Base-by-base conservation (phyloP, 2,113 vertebrate genomes). In the Gnathonemus echidnorhynchus region DNA sequence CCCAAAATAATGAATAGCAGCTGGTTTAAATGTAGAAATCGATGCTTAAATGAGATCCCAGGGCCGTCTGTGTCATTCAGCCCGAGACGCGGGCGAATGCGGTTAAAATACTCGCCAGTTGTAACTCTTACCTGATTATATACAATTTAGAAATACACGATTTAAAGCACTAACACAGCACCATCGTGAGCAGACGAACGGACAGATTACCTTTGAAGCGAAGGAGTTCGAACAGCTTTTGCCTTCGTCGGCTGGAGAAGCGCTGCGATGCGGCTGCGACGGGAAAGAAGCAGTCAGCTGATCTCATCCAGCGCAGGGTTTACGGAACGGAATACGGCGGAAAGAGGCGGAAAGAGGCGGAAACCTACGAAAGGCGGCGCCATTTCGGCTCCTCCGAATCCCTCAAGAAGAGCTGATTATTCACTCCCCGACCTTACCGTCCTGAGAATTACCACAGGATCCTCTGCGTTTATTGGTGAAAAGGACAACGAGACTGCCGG, bases 281-380 rank as follows among this genome's bases (percentile, higher is more conserved):
- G 90, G 21, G 80, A 84, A 42, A 42, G 80, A 48, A 35, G 27
- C 86, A 89, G 91, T 96, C 96, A 96, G 96, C 96, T 96, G 96
- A 96, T 95, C 95, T 95, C 94, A 95, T 95, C 94, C 94, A 95
- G 49, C 90, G 93, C 91, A 86, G 77, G 62, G 90, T 88, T 91
- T 92, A 80, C 35, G 15, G 4, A 17, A 80, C 74, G 74, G 74
- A 80, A 39, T 7, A 1, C 70, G 91, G 70, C 70, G 70, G 7
- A 74, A 77, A 39, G 11, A 66, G 91, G 70, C 70, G 70, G 0
- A 74, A 77, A 39, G 11, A 66, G 74, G 35, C 74, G 74, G 35
- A 80, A 80, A 39, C 35, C 6, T 17, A 85, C 50, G 39, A n/a
- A 56, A 86, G 90, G 70, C 46, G 90, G 13, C 39, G 87, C 90